Conservation (phyloP, 2,797 vertebrate genomes). For the Pangasius macronema region DNA sequence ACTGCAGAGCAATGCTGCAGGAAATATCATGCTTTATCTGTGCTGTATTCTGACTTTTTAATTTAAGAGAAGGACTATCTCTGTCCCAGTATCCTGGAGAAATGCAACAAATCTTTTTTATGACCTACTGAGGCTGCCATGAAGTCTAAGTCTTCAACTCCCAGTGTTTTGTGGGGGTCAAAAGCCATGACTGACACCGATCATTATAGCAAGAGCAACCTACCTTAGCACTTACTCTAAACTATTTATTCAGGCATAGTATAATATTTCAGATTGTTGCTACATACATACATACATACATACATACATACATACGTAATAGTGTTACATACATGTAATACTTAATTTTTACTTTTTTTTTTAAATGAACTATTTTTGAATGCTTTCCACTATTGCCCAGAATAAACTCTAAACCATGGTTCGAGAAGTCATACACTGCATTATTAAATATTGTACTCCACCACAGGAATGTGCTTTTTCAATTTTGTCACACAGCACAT, state of each 20-base stretch:
- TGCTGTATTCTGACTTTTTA: background rate
- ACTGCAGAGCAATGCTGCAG: constrained; percentile 30
- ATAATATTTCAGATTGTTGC: background rate
- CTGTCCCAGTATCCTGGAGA: background rate
- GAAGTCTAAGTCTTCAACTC: background rate
- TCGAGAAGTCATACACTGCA: constrained; percentile 25
- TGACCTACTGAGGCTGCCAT: background rate
- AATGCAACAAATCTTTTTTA: background rate
- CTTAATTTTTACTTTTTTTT: background rate
- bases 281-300: too few species aligned
- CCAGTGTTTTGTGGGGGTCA: background rate
- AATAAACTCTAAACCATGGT: constrained; percentile 26
- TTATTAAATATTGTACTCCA: constrained; percentile 58
- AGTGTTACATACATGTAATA: background rate
- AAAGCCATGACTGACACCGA: background rate
- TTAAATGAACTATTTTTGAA: too few species aligned
- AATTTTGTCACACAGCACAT: background rate
- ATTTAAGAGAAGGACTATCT: background rate
- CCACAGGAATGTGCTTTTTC: constrained; percentile 15
- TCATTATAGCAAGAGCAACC: background rate
- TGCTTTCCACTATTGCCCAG: too few species aligned
- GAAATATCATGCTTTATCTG: constrained; percentile 11
- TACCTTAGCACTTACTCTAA: background rate
- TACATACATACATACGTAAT: too few species aligned
- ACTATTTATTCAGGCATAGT: background rate